Evolutionary conservation across 1,140 invertebrate genomes (phyloP).

Genomic region (Archivesica marissinica): DNA sequence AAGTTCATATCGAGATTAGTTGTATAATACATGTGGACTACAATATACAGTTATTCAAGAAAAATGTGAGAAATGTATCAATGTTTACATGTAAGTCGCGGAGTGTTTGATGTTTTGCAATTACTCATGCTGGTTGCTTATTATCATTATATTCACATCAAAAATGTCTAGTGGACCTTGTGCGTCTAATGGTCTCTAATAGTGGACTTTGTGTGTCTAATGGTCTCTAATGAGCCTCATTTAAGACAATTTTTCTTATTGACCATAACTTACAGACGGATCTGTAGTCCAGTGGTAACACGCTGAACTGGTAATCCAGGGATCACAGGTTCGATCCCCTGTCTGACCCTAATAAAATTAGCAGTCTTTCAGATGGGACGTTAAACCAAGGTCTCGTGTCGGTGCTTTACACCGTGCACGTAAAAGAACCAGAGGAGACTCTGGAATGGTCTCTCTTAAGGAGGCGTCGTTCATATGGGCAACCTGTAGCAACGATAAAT

Average conservation of each 20-base stretch:
- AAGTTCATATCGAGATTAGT: conserved; percentile 18
- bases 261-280: too few relatives aligned
- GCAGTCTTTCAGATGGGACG: too few relatives aligned
- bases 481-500: too few relatives aligned
- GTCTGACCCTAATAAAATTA: too few relatives aligned
- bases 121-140: conserved; percentile 16
- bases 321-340: too few relatives aligned
- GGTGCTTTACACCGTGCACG: too few relatives aligned
- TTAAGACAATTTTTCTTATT: conserved; percentile 2
- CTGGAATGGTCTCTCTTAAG: too few relatives aligned
- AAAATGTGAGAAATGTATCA: conserved; percentile 32
- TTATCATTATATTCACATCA: not conserved
- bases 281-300: too few relatives aligned
- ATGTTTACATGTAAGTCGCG: conserved; percentile 5
- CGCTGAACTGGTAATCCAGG: too few relatives aligned
- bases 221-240: conserved; percentile 10
- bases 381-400: too few relatives aligned
- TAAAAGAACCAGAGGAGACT: too few relatives aligned
- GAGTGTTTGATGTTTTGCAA: conserved; percentile 1
- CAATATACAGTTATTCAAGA: conserved; percentile 4
- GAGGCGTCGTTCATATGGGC: too few relatives aligned
- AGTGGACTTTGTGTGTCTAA: not conserved
- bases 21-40: conserved; percentile 15
- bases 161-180: conserved; percentile 12
- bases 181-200: conserved; percentile 8